A percentile compares a stretch with the other conserved stretches of the same genome.
Conservation (phyloP, 2,888 invertebrate species). For the Nemoura dubitans region DNA sequence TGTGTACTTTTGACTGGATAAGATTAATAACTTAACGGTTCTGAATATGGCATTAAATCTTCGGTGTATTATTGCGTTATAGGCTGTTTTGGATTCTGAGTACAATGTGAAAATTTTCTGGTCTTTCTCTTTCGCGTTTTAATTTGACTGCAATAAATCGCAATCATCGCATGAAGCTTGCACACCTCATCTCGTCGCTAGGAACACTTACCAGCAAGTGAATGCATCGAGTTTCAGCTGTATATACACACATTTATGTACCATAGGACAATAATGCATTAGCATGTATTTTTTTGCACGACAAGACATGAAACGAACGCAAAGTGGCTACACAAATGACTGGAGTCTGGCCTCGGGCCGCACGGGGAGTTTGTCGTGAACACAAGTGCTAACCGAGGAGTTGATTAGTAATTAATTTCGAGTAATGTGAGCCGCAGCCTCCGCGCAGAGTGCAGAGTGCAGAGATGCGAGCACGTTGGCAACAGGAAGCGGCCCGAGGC, state of each 20-base stretch:
- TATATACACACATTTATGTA: too few relatives aligned
- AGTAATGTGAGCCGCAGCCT: neutral
- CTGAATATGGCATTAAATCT: neutral
- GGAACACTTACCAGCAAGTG: neutral
- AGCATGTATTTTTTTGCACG: too few relatives aligned
- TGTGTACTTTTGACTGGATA: slow-evolving; percentile 13
- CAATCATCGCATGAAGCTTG: neutral
- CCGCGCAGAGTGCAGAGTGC: neutral
- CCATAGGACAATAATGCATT: too few relatives aligned
- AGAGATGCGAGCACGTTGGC: neutral
- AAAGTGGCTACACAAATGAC: neutral
- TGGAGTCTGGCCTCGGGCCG: too few relatives aligned
- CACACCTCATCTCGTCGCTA: neutral
- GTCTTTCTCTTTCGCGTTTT: neutral
- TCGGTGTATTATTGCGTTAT: neutral
- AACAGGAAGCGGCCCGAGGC: neutral
- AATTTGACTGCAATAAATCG: neutral
- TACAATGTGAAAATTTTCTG: neutral
- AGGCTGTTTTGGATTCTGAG: neutral
- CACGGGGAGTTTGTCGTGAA: neutral
- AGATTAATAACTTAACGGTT: slow-evolving; percentile 26
- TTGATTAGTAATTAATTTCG: neutral
- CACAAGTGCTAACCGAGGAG: neutral
- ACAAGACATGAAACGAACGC: neutral
- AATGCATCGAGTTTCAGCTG: too few relatives aligned